These are phyloP conservation scores for Podiceps cristatus DNA, from an alignment of 2,113 vertebrate genomes.

Conservation along the genomic window DNA sequence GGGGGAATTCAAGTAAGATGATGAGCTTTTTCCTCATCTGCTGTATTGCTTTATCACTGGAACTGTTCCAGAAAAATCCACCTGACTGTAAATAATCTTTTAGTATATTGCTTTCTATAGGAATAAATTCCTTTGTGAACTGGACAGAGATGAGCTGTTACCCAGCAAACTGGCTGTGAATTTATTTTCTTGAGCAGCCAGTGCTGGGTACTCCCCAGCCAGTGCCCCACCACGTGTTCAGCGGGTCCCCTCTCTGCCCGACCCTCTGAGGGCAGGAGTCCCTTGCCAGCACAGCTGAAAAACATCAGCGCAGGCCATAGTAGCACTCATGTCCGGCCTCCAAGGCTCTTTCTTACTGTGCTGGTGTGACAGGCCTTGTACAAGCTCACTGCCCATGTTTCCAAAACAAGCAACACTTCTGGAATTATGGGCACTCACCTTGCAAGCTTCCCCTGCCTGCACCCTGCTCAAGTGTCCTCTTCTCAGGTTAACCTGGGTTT, in stretches of 20 bases:
- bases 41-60: neutral
- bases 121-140: neutral
- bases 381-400: neutral
- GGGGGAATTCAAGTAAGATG: neutral
- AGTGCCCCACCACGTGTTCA: rapidly evolving
- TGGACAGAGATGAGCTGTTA: neutral
- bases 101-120: neutral
- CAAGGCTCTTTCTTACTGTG: neutral
- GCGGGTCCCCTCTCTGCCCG: rapidly evolving
- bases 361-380: neutral
- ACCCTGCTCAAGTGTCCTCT: neutral
- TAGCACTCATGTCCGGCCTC: neutral
- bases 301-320: neutral
- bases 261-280: neutral
- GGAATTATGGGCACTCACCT: neutral
- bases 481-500: neutral
- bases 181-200: neutral
- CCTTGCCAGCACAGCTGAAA: neutral
- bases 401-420: neutral
- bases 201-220: neutral
- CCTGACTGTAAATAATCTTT: neutral
- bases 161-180: neutral
- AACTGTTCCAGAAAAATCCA: neutral
- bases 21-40: neutral
- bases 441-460: neutral